Evolutionary conservation across 2,797 vertebrate species (phyloP).

Genomic region (Pogonophryne albipinna): DNA sequence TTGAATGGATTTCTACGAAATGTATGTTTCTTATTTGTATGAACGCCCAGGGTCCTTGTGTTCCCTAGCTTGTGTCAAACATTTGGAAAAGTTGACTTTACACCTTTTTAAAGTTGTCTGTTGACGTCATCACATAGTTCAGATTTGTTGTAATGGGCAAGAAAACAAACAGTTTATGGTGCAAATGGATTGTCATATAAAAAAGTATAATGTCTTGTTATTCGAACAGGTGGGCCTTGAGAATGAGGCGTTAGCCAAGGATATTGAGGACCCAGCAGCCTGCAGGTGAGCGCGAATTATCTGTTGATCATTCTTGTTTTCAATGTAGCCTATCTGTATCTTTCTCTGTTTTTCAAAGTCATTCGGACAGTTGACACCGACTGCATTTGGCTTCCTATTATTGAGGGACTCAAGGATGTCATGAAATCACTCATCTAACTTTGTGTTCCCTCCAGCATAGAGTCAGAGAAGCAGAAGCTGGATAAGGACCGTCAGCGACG

Average conservation of each 20-base stretch:
- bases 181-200: background rate
- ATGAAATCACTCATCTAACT: background rate
- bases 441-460: slow-evolving; percentile 85
- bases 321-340: background rate
- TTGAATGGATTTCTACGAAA: background rate
- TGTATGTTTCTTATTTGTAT: background rate
- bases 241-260: slow-evolving; percentile 79
- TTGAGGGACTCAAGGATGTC: background rate
- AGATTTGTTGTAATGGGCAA: background rate
- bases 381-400: background rate
- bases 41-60: too few species aligned
- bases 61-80: too few species aligned
- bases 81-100: too few species aligned
- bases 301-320: background rate
- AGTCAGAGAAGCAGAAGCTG: slow-evolving; percentile 88
- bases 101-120: too few species aligned
- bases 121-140: background rate
- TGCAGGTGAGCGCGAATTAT: slow-evolving; percentile 83
- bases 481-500: slow-evolving; percentile 84
- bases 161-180: background rate
- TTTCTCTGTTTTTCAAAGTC: background rate
- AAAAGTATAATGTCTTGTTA: background rate
- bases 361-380: background rate
- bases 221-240: slow-evolving; percentile 84
- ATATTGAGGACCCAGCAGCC: slow-evolving; percentile 90